Percentiles rank a stretch among this genome's conserved stretches.
Evolutionary conservation across 2,797 vertebrate species (phyloP).

Genomic region (Lutjanus argentimaculatus): DNA sequence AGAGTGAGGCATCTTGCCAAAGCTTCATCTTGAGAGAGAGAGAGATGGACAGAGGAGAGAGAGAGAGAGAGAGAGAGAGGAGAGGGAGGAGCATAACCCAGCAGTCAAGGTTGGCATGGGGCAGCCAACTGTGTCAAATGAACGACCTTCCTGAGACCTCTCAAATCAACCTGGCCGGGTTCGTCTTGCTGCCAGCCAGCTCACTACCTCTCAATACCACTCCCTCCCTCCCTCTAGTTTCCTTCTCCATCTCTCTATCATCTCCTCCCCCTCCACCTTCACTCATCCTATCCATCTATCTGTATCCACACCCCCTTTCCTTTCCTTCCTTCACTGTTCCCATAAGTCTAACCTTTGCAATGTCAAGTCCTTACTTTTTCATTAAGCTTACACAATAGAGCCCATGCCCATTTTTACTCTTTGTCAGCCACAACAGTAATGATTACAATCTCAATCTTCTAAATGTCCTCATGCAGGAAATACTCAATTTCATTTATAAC

Average conservation of each 20-base stretch:
- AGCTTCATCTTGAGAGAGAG: conserved; percentile 32
- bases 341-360: conserved; percentile 76
- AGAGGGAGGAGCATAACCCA: conserved; percentile 34
- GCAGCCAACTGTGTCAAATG: conserved; percentile 65
- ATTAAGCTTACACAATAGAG: conserved; percentile 69
- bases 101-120: conserved; percentile 45
- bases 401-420: conserved; percentile 46
- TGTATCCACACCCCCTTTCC: conserved; percentile 32
- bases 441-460: conserved; percentile 76
- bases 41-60: conserved; percentile 23
- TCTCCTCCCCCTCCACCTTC: conserved; percentile 38
- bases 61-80: background rate
- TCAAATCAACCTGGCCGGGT: conserved; percentile 67
- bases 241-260: conserved; percentile 44
- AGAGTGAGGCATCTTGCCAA: conserved; percentile 35
- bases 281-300: conserved; percentile 60
- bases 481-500: conserved; percentile 73
- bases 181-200: conserved; percentile 51
- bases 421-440: conserved; percentile 63
- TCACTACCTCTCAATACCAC: conserved; percentile 10
- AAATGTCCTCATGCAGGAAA: conserved; percentile 70
- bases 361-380: conserved; percentile 74
- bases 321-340: conserved; percentile 44
- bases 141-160: conserved; percentile 81
- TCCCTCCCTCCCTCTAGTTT: too few relatives aligned